phyloP scores from a whole-genome alignment of 2,797 vertebrate species.

The Crossoptilon crossoptilon region DNA sequence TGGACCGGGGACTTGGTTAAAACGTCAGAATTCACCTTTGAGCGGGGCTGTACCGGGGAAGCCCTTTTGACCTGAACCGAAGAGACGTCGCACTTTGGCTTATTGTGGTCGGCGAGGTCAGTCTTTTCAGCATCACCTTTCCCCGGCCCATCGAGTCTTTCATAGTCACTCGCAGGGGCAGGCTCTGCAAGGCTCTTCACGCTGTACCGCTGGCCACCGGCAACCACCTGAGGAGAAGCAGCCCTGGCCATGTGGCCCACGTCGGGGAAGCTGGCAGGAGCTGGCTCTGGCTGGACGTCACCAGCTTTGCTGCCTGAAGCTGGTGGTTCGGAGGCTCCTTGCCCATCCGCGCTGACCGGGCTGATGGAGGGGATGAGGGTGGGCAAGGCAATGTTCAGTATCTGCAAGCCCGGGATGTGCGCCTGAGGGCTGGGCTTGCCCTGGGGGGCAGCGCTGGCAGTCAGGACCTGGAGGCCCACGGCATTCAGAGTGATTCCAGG shows the following conservation, averaged over 20 bases:
- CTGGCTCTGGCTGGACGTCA: constrained; percentile 16
- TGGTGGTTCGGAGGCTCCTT: constrained; percentile 34
- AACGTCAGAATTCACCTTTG: constrained; percentile 26
- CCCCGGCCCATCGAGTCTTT: not conserved
- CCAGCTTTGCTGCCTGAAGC: constrained; percentile 17
- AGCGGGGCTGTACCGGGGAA: constrained; percentile 19
- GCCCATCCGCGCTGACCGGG: constrained; percentile 75
- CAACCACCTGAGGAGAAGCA: constrained; percentile 62
- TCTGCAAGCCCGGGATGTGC: constrained; percentile 90
- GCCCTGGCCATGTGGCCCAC: not conserved
- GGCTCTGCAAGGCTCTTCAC: constrained; percentile 11
- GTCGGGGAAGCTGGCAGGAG: not conserved
- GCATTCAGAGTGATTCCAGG: constrained; percentile 92
- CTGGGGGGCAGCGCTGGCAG: constrained; percentile 83
- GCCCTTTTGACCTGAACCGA: constrained; percentile 34
- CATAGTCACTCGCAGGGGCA: not conserved
- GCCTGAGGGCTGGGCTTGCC: constrained; percentile 82
- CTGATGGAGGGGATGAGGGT: constrained; percentile 90
- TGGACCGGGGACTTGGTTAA: not conserved
- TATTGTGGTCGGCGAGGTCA: not conserved
- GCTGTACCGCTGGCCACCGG: not conserved
- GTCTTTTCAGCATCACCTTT: constrained; percentile 55
- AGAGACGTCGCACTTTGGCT: constrained; percentile 45
- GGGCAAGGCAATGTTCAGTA: constrained; percentile 93
- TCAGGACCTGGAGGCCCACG: constrained; percentile 91